Base-by-base conservation (phyloP, 2,113 vertebrate genomes). In the Varanus komodoensis region DNA sequence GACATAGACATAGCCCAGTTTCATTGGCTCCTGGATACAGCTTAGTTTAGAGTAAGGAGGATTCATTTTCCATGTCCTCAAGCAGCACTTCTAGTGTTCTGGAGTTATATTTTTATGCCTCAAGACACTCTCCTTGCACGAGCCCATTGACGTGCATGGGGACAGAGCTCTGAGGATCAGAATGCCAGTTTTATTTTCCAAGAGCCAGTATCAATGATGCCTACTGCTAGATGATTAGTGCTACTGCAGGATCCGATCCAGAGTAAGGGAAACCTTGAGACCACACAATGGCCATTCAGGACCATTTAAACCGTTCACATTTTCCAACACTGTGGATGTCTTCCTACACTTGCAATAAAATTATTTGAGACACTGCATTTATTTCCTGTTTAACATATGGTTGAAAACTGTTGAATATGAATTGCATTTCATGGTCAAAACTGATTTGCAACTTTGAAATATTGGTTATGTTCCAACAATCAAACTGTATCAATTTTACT, bases 171-270 rank as follows among this genome's bases (percentile, higher is more conserved):
- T 25, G 67, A 3, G 7, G 44, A 81, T 80, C 78, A 71, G 52
- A 4, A 38, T 71, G n/a, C 21, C 52, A 71, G 48, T 19, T 78
- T 78, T 89, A 3, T 67, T 90, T 90, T 92, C 78, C 69, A 84
- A 87, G 87, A 52, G 61, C 29, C 86, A 86, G 52, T 27, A 50
- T 8, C 68, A n/a, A 69, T 71, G 48, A 81, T 80, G 88, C 89
- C 92, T 71, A 44, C 74, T 82, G 90, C 75, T 80, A 15, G 19
- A 54, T 92, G 94, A 92, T 73, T 92, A 38, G 4, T 85, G 38
- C 12, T 84, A n/a, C 73, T 82, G 50, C 29, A 17, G 79, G 17
- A 83, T 82, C 50, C 89, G 89, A 90, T 86, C 34, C n/a, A n/a
- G 32, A 75, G 75, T 48, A 79, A 23, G 64, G 87, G 82, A 89